phyloP scores from a whole-genome alignment of 2,888 invertebrate species.

The Petrolisthes manimaculis region DNA sequence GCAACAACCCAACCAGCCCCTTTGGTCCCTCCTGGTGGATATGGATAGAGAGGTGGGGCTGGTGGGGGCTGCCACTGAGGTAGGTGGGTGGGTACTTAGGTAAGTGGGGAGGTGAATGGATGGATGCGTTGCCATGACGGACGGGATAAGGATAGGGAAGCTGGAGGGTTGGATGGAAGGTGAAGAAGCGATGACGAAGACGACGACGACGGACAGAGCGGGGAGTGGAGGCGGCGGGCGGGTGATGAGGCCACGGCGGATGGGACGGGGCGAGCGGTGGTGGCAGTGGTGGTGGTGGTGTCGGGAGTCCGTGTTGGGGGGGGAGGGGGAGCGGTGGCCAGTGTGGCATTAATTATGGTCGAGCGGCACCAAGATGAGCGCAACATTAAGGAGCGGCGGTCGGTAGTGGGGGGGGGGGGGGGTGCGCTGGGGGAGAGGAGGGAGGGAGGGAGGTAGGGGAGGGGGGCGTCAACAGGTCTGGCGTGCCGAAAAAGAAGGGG shows the following conservation, averaged over 20 bases:
- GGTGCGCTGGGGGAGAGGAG: neutral
- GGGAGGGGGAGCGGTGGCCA: conserved; percentile 22
- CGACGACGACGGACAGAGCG: neutral
- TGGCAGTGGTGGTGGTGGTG: conserved; percentile 22
- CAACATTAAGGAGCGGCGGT: conserved; percentile 31
- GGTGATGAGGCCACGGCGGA: conserved; percentile 9
- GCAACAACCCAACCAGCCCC: no score
- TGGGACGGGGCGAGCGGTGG: conserved; percentile 18
- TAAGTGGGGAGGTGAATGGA: conserved; percentile 9
- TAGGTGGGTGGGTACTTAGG: neutral
- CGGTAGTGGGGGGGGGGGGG: neutral
- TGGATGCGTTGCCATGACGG: neutral
- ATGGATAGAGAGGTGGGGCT: neutral
- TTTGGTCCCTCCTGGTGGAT: neutral
- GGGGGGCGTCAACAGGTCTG: conserved; percentile 42
- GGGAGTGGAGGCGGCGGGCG: neutral
- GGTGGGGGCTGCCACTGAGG: neutral
- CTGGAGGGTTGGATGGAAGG: neutral
- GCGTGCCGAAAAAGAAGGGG: conserved; percentile 38
- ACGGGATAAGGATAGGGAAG: neutral
- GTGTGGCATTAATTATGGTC: conserved; percentile 40
- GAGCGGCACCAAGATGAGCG: conserved; percentile 32
- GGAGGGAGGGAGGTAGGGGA: neutral
- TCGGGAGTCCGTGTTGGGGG: neutral
- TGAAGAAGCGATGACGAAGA: conserved; percentile 9